Evolutionary conservation across 2,113 vertebrate genomes (phyloP).

Genomic region (Stomatorhinus ivindoensis): DNA sequence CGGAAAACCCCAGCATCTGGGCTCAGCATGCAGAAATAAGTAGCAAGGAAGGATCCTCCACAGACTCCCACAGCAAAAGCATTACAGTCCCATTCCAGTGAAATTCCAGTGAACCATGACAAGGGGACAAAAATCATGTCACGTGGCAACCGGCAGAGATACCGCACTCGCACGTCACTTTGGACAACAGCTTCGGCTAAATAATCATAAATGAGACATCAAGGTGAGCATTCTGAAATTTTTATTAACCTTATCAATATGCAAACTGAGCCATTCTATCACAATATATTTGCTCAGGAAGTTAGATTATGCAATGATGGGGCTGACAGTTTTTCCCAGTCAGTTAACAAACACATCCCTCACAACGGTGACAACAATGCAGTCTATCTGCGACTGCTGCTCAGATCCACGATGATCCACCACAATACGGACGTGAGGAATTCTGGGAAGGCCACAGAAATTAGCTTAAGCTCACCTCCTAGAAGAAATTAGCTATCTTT

Average conservation of each 20-base stretch:
- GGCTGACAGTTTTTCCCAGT: background rate
- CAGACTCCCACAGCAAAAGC: background rate
- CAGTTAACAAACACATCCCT: background rate
- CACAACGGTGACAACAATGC: background rate
- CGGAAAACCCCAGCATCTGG: background rate
- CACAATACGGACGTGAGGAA: background rate
- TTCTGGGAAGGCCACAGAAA: background rate
- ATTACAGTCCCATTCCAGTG: background rate
- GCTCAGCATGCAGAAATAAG: background rate
- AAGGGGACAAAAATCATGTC: background rate
- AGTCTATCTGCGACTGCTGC: background rate
- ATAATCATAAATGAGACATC: background rate
- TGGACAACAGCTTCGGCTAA: background rate
- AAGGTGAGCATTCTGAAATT: background rate
- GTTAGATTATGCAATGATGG: background rate
- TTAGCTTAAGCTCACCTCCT: background rate
- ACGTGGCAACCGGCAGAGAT: background rate
- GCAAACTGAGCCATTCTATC: background rate
- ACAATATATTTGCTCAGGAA: background rate
- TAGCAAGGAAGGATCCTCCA: background rate
- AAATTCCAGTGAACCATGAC: background rate
- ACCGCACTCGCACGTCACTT: background rate
- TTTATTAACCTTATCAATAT: background rate
- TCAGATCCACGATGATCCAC: background rate
- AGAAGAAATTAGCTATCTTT: background rate